phyloP scores from a whole-genome alignment of 2,797 vertebrate species.

The Alcedo quadribrachys region DNA sequence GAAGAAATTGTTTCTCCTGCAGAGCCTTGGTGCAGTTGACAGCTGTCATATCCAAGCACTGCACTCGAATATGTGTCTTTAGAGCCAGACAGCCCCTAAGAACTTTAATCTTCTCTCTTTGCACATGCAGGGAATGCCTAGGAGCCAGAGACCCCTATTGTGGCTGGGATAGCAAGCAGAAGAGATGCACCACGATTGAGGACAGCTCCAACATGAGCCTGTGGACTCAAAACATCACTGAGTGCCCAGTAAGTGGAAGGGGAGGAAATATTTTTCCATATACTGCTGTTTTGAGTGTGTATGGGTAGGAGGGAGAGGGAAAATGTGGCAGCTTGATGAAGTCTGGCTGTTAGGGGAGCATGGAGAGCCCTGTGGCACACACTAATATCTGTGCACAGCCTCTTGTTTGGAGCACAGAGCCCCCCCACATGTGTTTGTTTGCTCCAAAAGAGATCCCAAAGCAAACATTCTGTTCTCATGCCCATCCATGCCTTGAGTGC shows the following conservation, averaged over 20 bases:
- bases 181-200: conserved; percentile 91
- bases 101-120: conserved; percentile 57
- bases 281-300: neutral
- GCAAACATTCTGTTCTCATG: neutral
- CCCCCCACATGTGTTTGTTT: neutral
- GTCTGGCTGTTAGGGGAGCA: neutral
- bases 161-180: conserved; percentile 95
- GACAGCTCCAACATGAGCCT: conserved; percentile 99
- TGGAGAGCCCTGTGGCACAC: neutral
- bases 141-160: conserved; percentile 96
- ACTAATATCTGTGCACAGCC: neutral
- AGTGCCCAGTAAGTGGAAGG: conserved; percentile 89
- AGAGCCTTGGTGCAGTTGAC: neutral
- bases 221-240: conserved; percentile 96
- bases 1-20: conserved; percentile 56
- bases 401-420: neutral
- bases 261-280: neutral
- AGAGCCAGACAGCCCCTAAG: neutral
- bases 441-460: neutral
- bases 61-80: neutral
- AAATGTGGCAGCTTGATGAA: neutral
- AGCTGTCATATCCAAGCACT: conserved; percentile 40
- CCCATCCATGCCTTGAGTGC: neutral
- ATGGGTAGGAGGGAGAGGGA: neutral
- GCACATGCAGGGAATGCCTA: conserved; percentile 85